Base-by-base conservation (phyloP, 2,113 vertebrate species). In the Mustelus asterias region DNA sequence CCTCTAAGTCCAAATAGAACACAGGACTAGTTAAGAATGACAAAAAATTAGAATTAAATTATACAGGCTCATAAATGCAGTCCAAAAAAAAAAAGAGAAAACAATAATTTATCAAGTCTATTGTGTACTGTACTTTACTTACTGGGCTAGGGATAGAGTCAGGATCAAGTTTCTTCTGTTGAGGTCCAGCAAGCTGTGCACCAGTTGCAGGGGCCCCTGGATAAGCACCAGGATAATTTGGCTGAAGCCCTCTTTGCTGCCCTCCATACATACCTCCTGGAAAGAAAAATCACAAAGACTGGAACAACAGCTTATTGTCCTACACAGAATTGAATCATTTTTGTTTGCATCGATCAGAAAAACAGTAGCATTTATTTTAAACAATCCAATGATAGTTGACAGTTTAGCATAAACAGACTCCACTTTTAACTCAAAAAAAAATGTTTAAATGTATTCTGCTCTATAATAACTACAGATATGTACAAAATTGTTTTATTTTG, bases 91-190 rank as follows among this genome's bases (percentile, higher is more conserved):
- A 63, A 37, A 24, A 11, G 41, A 24, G 20, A 24, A 11, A 70
- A 72, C 54, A 95, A 95, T 95, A 72, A 14, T 95, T 72, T 54
- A 54, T 54, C 24, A 44, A 44, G 37, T 94, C 44, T 44, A 18
- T 72, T 18, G 13, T 72, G 72, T 33, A 44, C 58, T 0, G 0
- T 26, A 78, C 63, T 67, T 72, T 58, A 98, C 98, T 98, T 97
- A 99, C 99, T 0, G 98, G 98, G 96, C 99, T 99, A 92, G 99
- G 99, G 96, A 99, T 97, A 1, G 98, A 98, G 96, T 99, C 98
- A 0, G 98, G 99, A 96, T 99, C 98, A 96, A 99, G 97, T 95
- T 98, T 99, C 97, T 98, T 99, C 96, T 98, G 99, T 7, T 97
- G 98, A n/a, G 98, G 99, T 14, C 98, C 98, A 0, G 97, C 83